Percentiles rank a stretch among this genome's conserved stretches.
These are phyloP conservation scores for Menidia menidia DNA, from an alignment of 2,797 vertebrate genomes.

Conservation along the genomic window DNA sequence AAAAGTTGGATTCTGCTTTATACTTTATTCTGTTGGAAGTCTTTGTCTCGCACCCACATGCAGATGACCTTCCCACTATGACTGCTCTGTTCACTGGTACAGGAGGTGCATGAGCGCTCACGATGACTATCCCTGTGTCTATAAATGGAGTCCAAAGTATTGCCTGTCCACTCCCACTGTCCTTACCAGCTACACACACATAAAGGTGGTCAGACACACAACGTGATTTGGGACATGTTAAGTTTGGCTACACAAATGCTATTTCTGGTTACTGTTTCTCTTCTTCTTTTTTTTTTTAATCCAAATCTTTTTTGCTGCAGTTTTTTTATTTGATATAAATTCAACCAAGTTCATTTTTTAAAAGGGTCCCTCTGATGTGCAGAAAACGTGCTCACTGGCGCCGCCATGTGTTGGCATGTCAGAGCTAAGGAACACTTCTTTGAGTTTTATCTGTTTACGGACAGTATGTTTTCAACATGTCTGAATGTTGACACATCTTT, in stretches of 20 bases:
- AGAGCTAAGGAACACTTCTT: too few relatives aligned
- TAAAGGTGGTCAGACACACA: background rate
- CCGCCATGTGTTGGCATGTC: constrained; percentile 37
- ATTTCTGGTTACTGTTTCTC: too few relatives aligned
- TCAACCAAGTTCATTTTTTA: too few relatives aligned
- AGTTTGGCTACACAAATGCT: background rate
- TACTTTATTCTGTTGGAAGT: background rate
- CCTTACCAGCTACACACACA: constrained; percentile 10
- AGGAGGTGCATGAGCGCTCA: constrained; percentile 42
- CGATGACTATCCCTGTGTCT: constrained; percentile 47
- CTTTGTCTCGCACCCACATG: background rate
- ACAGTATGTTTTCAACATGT: too few relatives aligned
- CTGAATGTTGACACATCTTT: too few relatives aligned
- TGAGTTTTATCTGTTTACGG: too few relatives aligned
- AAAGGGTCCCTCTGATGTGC: background rate
- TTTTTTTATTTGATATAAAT: background rate
- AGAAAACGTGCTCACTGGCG: constrained; percentile 6
- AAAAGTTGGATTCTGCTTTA: background rate
- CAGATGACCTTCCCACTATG: constrained; percentile 8
- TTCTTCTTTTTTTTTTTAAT: background rate
- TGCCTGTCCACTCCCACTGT: constrained; percentile 12
- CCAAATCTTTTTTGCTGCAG: background rate
- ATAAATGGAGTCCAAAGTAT: constrained; percentile 58
- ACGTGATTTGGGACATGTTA: background rate
- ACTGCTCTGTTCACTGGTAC: constrained; percentile 27